Percentiles rank a stretch among this genome's conserved stretches.
These are phyloP conservation scores for Pelusios castaneus DNA, from an alignment of 2,113 vertebrate species.

Conservation along the genomic window DNA sequence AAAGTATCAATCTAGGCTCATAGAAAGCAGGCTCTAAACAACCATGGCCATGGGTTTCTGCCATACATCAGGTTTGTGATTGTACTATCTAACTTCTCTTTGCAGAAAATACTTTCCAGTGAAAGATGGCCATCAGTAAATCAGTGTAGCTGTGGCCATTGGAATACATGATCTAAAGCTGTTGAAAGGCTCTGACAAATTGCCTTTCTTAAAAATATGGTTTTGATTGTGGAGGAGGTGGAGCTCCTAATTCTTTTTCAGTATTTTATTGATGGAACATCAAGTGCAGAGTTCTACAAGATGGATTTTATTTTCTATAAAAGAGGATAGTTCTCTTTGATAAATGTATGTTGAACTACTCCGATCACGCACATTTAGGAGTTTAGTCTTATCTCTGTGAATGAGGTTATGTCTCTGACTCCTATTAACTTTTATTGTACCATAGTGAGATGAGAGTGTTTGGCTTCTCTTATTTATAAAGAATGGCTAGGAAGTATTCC, in stretches of 20 bases:
- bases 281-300: not conserved
- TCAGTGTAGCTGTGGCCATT: not conserved
- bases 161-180: not conserved
- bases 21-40: slow-evolving; percentile 6
- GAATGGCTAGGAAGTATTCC: not conserved
- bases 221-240: not conserved
- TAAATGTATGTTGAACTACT: slow-evolving; percentile 13
- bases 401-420: not conserved
- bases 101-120: not conserved
- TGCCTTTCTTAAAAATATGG: not conserved
- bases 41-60: slow-evolving; percentile 12
- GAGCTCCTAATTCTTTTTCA: accelerated
- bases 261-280: not conserved
- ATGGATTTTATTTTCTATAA: not conserved
- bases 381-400: not conserved
- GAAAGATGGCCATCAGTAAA: not conserved
- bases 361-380: not conserved
- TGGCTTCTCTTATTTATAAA: not conserved
- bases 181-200: not conserved
- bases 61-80: slow-evolving; percentile 40
- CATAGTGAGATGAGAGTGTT: not conserved
- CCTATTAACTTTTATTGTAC: slow-evolving; percentile 27
- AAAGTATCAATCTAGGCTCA: slow-evolving; percentile 38
- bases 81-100: slow-evolving; percentile 35
- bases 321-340: not conserved